These are phyloP conservation scores for Garrulus glandarius DNA, from an alignment of 2,797 vertebrate species.

Conservation along the genomic window DNA sequence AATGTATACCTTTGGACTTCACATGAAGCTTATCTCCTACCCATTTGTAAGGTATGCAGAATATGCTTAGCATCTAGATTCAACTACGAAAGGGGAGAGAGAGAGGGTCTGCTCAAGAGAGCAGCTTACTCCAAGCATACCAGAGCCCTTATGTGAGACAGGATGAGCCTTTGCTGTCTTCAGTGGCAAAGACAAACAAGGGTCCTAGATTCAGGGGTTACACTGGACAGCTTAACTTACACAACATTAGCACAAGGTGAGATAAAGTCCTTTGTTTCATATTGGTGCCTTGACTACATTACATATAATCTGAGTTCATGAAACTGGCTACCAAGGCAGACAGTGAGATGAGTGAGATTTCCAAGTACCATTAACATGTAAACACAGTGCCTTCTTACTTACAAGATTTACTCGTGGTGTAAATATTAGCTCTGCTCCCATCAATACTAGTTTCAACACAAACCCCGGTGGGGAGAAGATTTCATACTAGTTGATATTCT, in stretches of 20 bases:
- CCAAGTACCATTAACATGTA: not conserved
- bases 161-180: not conserved
- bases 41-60: not conserved
- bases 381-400: not conserved
- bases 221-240: not conserved
- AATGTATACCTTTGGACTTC: not conserved
- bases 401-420: not conserved
- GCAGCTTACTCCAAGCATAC: not conserved
- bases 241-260: not conserved
- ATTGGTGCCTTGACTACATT: not conserved
- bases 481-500: not conserved
- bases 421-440: not conserved
- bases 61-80: not conserved
- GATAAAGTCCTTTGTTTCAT: not conserved
- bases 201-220: not conserved
- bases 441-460: not conserved
- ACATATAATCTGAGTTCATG: not conserved
- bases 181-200: not conserved
- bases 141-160: not conserved
- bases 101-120: not conserved
- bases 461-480: not conserved
- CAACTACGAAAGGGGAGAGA: not conserved
- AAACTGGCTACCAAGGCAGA: not conserved
- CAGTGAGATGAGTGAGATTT: not conserved
- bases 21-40: not conserved